Base-by-base conservation (phyloP, 1,140 invertebrate genomes). In the Theocolax elegans region DNA sequence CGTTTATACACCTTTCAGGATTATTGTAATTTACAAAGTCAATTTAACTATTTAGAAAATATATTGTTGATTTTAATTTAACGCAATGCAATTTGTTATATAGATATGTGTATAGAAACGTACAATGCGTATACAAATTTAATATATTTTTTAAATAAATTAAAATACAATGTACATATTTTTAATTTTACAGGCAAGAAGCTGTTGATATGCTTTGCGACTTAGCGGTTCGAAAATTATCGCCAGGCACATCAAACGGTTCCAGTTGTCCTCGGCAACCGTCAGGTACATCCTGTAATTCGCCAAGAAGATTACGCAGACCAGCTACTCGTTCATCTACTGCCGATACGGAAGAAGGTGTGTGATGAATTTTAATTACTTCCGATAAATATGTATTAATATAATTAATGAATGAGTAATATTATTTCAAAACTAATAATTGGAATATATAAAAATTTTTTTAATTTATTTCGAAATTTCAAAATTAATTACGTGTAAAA, bases 161-260 rank as follows among this genome's bases (percentile, higher is more conserved):
- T n/a, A n/a, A n/a, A n/a, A n/a, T n/a, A n/a, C n/a, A n/a, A n/a
- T n/a, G n/a, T n/a, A n/a, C n/a, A n/a, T n/a, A n/a, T n/a, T n/a
- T n/a, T n/a, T 35, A 35, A 35, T 71, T 67, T 79, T 85, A 27
- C 80, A 93, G 93, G 78, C 90, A 93, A 87, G 93, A 95, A 87
- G 93, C 93, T 21, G 89, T 93, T 54, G 92, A 93, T 66, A 93
- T 94, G 91, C 82, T 95, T 10, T 92, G 90, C 81, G 93, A 94
- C 81, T 85, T 95, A 72, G 92, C 93, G 7, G 90, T 91, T 10
- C 87, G 92, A 38, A 91, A 93, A 74, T 87, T 92, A 63, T 90
- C 90, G 1, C 89, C 91, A 3, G 87, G 88, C 72, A 85, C 87
- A 56, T 87, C 88, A 21, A 89, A 83, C 27, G 88, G 83, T 19